phyloP scores from a whole-genome alignment of 2,113 vertebrate genomes.

The Tiliqua scincoides region DNA sequence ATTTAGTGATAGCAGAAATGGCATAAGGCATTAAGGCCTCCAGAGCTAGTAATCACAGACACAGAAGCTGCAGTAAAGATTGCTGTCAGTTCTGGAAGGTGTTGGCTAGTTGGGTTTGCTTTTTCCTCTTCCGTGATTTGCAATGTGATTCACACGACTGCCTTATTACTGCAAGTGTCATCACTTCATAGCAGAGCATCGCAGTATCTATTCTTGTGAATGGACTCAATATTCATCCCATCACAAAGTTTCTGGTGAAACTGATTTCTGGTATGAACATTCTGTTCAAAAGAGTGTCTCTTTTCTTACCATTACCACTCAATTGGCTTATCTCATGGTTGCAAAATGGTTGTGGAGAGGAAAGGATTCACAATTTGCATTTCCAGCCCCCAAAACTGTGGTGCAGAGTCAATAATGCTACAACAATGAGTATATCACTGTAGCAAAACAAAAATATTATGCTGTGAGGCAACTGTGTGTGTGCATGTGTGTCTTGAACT shows the following conservation, averaged over 20 bases:
- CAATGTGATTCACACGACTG: neutral
- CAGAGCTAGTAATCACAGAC: neutral
- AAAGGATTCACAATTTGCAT: neutral
- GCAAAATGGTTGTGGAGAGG: neutral
- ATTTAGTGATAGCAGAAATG: slow-evolving; percentile 5
- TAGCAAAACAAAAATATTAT: neutral
- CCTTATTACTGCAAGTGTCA: neutral
- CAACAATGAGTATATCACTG: neutral
- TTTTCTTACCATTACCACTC: no score
- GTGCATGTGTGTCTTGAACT: neutral
- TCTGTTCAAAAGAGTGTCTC: neutral
- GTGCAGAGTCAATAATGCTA: neutral
- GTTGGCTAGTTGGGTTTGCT: neutral
- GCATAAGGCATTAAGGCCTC: neutral
- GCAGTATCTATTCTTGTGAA: neutral
- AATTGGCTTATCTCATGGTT: neutral
- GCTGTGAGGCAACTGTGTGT: no score
- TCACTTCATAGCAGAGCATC: neutral
- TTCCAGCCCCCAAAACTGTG: neutral
- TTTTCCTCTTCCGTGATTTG: neutral
- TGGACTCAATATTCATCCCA: neutral
- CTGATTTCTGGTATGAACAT: neutral
- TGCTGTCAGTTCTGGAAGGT: neutral
- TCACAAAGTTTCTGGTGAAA: neutral
- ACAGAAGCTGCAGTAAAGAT: neutral